Evolutionary conservation across 2,113 vertebrate genomes (phyloP), one percentile per base, ranked within the genome.

Genomic region (Tauraco erythrolophus): DNA sequence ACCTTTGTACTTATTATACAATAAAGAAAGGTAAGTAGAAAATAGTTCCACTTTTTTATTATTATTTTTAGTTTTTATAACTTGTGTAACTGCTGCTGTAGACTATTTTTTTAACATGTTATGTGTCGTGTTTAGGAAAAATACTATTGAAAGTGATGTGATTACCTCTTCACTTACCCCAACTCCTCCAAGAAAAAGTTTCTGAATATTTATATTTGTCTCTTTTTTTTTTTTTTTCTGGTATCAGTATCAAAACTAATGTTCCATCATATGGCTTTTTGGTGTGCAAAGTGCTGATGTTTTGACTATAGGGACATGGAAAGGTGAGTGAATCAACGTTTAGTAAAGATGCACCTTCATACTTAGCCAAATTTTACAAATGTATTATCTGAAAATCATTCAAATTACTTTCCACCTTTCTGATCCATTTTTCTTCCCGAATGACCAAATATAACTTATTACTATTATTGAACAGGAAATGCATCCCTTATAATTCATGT

Each of bases 321-420:
- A 66, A 92, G 14, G 28, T 43, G 35, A 37, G 28, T 85, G 54
- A 88, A 21, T 91, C 65, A 56, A 89, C 30, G 65, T 83, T 54
- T 91, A 79, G 81, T 72, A 66, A 90, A 60, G 74, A 93, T 66
- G 22, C 31, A 86, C 17, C 74, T 84, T 94, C 41, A 66, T 25
- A 24, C 78, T 92, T 70, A 84, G 65, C 3, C 5, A 91, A 64
- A 91, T 83, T 95, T 96, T 80, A 78, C 33, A 83, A 71, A 37
- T 53, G 9, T 41, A 31, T 82, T 82, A 93, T 86, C 74, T 87
- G n/a, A 87, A 93, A 95, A 87, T 70, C 50, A 61, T 90, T 88
- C 19, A 83, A 75, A 95, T 95, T 50, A 54, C 35, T 79, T 95
- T 85, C 46, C 33, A 84, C 51, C 31, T 91, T 94, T 93, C 50